A percentile compares a stretch with the other conserved stretches of the same genome.
phyloP scores from a whole-genome alignment of 2,113 vertebrate species.

The Toxotes jaculatrix region DNA sequence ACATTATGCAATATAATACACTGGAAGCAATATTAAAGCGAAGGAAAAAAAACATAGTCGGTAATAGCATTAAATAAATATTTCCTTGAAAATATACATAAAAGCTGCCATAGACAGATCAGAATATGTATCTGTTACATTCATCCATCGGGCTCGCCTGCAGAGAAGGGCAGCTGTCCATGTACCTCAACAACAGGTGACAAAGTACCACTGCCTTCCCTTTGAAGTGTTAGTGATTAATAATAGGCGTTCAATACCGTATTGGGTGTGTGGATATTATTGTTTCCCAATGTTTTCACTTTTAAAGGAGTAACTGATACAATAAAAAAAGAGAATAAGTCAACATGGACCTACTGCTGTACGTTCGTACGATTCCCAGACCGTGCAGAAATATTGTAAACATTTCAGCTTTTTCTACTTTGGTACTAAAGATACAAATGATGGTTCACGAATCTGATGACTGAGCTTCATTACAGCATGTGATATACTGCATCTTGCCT shows the following conservation, averaged over 20 bases:
- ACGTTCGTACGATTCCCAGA: constrained; percentile 57
- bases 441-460: constrained; percentile 56
- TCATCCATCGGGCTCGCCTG: constrained; percentile 82
- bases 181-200: constrained; percentile 54
- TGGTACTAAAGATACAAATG: constrained; percentile 76
- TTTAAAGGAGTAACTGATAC: constrained; percentile 43
- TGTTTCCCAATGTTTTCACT: constrained; percentile 45
- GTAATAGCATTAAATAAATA: constrained; percentile 74
- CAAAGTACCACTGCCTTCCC: constrained; percentile 43
- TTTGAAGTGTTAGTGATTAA: constrained; percentile 51
- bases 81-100: constrained; percentile 74
- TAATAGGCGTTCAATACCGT: constrained; percentile 30
- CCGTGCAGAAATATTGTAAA: constrained; percentile 80
- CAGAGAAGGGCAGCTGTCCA: constrained; percentile 59
- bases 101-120: constrained; percentile 83
- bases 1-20: constrained; percentile 79
- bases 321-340: constrained; percentile 18
- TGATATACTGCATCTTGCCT: constrained; percentile 33
- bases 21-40: constrained; percentile 74
- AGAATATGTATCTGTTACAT: constrained; percentile 85
- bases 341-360: constrained; percentile 33
- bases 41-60: constrained; percentile 54
- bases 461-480: constrained; percentile 50
- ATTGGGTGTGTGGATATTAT: constrained; percentile 29
- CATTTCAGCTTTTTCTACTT: constrained; percentile 80